Base-by-base conservation (phyloP, 2,113 vertebrate species). In the Bombycilla garrulus region DNA sequence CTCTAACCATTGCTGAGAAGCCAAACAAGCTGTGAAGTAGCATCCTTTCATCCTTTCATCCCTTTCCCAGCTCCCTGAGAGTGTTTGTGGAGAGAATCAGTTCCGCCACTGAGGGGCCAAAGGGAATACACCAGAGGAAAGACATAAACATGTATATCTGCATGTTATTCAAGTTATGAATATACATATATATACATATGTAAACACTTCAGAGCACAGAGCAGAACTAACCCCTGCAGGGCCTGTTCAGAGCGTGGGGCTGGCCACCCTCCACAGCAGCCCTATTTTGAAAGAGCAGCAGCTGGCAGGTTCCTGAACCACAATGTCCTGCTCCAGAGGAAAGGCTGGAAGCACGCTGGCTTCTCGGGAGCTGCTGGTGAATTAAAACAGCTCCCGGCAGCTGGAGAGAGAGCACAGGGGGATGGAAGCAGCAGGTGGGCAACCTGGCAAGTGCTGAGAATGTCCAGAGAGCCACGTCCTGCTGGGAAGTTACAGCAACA, bases 281-380 rank as follows among this genome's bases (percentile, higher is more conserved):
- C 22, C 25, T 81, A 0, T 58, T 70, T 73, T 5, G 11, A 29
- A 54, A 48, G 21, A 40, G 12, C 15, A 44, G 18, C 45, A 48
- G 25, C 60, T 61, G 8, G 0, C 35, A 42, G 38, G 31, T 42
- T 70, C 40, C 69, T 21, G 15, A 57, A 23, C 24, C 2, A 4
- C 36, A 36, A 4, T 2, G 8, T 44, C 44, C 51, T 0, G 1
- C 72, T 69, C 53, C 64, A 58, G 60, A 3, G 1, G 38, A 38
- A 71, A 9, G 23, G 38, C 45, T 73, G 86, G 35, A 65, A 35
- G 65, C 66, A 26, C 0, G 0, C 24, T 48, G 72, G 50, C 72
- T 77, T 45, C 12, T 6, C 44, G 8, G 65, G 70, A 71, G 53
- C 25, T 66, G 35, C 69, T 48, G 61, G n/a, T 20, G 15, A 38